Evolutionary conservation across 2,888 invertebrate species (phyloP), one percentile per base, ranked within the genome.

Genomic region (Epistrophe eligans): DNA sequence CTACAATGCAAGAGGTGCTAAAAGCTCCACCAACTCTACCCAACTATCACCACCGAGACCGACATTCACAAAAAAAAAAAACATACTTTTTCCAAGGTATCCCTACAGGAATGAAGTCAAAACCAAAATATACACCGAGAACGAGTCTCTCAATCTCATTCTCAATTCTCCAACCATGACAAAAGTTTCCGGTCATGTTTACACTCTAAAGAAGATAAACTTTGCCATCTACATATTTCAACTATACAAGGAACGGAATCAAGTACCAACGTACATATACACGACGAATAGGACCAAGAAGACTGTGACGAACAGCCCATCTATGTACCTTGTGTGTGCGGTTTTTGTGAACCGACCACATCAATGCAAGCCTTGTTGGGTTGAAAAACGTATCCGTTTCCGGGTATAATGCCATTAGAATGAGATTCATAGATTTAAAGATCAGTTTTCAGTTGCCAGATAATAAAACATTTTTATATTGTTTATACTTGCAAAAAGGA

Each of bases 131-230:
- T 79, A 77, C 73, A 81, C 43, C 45, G 17, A 64, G 48, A 24
- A 24, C 77, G 57, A 77, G 72, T 58, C 76, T 73, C 57, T 85
- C 73, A 74, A 82, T 74, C 24, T 24, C n/a, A n/a, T n/a, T n/a
- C 62, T 85, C 73, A 74, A 79, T 74, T 82, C 82, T 66, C 45
- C 15, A 48, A 55, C 70, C 82, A 81, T 77, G 70, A 71, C 82
- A 85, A 79, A 82, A 87, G 77, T 82, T 87, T 87, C 71, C 82
- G 82, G 82, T 87, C 82, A 79, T 87, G 74, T 87, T 87, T 82
- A 82, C 82, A 87, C 85, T 79, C 77, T 64, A 76, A 24, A 76
- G 82, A 82, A 87, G 77, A 87, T 79, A 82, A 82, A 87, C 82
- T 87, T 85, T 85, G 24, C 60, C 82, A 82, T 82, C 82, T 76